Evolutionary conservation across 2,888 invertebrate species (phyloP).

Genomic region (Drosophila mimetica): DNA sequence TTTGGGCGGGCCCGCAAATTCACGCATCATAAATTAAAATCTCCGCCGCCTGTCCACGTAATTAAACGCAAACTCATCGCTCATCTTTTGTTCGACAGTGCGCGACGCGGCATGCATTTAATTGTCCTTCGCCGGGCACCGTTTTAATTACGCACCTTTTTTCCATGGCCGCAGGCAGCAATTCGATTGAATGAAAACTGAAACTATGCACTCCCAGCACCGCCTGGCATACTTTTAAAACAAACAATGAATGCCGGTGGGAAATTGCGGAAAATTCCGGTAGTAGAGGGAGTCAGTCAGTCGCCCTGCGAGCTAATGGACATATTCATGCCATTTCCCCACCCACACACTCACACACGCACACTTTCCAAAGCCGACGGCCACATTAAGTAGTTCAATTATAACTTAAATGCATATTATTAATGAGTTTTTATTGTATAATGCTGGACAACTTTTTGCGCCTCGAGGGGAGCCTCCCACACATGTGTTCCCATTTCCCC

Average conservation of each 20-base stretch:
- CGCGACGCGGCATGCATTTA: constrained; percentile 70
- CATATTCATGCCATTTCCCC: constrained; percentile 53
- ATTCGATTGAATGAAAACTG: constrained; percentile 66
- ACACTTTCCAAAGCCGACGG: constrained; percentile 25
- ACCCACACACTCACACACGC: constrained; percentile 3
- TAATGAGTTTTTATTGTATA: constrained; percentile 79
- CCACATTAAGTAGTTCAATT: constrained; percentile 76
- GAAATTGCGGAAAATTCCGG: constrained; percentile 20
- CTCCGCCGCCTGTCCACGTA: constrained; percentile 57
- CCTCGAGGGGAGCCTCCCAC: constrained; percentile 49
- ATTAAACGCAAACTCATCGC: constrained; percentile 65
- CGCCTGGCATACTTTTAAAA: constrained; percentile 20
- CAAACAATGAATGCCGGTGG: constrained; percentile 28
- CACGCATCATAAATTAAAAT: constrained; percentile 53
- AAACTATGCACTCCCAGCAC: constrained; percentile 39
- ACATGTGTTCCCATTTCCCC: constrained; percentile 24
- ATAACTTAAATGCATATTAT: constrained; percentile 77
- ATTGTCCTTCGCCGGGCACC: constrained; percentile 64
- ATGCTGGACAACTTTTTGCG: constrained; percentile 60
- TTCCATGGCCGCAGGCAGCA: constrained; percentile 46
- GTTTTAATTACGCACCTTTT: constrained; percentile 76
- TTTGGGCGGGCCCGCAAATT: constrained; percentile 5
- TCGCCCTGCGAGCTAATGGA: constrained; percentile 26
- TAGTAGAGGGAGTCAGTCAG: not conserved
- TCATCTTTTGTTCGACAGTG: constrained; percentile 59